Percentiles rank a stretch among this genome's conserved stretches.
These are phyloP conservation scores for Episyrphus balteatus DNA, from an alignment of 1,140 invertebrate genomes.

Conservation along the genomic window DNA sequence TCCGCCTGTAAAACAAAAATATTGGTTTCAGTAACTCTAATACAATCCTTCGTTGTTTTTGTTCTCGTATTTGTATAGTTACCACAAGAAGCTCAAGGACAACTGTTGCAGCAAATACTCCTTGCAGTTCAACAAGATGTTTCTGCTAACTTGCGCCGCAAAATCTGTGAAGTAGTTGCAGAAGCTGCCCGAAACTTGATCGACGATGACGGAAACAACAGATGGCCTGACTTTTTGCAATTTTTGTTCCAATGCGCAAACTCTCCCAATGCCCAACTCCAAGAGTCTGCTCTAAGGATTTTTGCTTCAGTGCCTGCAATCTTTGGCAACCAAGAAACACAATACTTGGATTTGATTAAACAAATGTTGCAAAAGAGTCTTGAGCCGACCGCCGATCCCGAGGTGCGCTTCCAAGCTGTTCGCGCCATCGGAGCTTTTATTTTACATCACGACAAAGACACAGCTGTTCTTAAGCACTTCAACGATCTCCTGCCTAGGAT, in stretches of 20 bases:
- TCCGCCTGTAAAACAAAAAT: too few relatives aligned
- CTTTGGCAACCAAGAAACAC: slow-evolving; percentile 89
- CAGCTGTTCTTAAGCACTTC: slow-evolving; percentile 77
- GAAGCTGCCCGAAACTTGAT: slow-evolving; percentile 92
- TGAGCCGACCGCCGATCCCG: slow-evolving; percentile 53
- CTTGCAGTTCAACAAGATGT: slow-evolving; percentile 72
- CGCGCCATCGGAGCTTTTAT: slow-evolving; percentile 84
- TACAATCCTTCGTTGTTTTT: background rate
- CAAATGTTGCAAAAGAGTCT: slow-evolving; percentile 83
- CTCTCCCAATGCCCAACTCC: slow-evolving; percentile 66
- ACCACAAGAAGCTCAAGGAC: slow-evolving; percentile 64
- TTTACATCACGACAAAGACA: slow-evolving; percentile 82
- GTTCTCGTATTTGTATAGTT: slow-evolving; percentile 43
- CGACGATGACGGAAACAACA: slow-evolving; percentile 92
- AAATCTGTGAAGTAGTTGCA: slow-evolving; percentile 84
- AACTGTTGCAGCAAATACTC: slow-evolving; percentile 79
- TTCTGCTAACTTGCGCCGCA: slow-evolving; percentile 65
- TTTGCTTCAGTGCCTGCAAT: slow-evolving; percentile 92
- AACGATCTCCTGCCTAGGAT: slow-evolving; percentile 69
- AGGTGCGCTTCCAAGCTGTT: slow-evolving; percentile 69
- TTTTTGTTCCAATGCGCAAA: slow-evolving; percentile 93
- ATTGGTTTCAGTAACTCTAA: background rate
- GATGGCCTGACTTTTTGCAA: slow-evolving; percentile 93
- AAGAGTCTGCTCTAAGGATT: slow-evolving; percentile 88
- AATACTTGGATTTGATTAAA: slow-evolving; percentile 88